phyloP scores from a whole-genome alignment of 1,140 invertebrate genomes.

The Zaprionus ornatus region DNA sequence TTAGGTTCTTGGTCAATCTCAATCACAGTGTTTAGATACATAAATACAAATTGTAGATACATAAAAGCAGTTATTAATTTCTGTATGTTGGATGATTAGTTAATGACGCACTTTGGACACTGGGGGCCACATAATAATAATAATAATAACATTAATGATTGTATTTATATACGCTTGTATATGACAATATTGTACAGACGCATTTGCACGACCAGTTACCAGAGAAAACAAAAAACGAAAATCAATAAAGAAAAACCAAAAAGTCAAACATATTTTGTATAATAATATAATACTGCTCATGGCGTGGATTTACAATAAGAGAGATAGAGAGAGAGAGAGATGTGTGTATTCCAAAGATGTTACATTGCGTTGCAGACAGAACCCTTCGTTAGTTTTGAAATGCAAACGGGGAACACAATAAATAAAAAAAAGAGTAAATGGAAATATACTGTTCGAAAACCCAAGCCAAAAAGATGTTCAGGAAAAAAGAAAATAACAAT shows the following conservation, averaged over 20 bases:
- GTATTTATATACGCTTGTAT: conserved; percentile 51
- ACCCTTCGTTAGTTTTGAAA: conserved; percentile 33
- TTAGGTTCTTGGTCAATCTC: conserved; percentile 19
- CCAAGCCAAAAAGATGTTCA: conserved; percentile 62
- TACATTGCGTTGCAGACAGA: background rate
- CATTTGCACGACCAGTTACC: conserved; percentile 62
- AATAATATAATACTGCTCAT: conserved; percentile 4
- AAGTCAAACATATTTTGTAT: conserved; percentile 6
- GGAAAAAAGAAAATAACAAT: conserved; percentile 11
- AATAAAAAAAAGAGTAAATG: background rate
- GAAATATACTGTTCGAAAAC: conserved; percentile 58
- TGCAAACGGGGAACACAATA: conserved; percentile 46
- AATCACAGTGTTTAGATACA: conserved; percentile 42
- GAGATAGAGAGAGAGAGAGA: too few species aligned
- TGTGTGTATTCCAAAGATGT: background rate
- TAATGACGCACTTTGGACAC: conserved; percentile 26
- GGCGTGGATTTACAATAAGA: background rate
- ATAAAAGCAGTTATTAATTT: conserved; percentile 39
- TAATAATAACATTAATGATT: conserved; percentile 5
- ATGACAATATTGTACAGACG: conserved; percentile 60
- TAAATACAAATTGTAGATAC: conserved; percentile 35
- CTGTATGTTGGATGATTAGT: conserved; percentile 28
- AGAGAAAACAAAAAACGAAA: conserved; percentile 35
- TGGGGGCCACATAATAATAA: conserved; percentile 5
- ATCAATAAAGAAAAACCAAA: conserved; percentile 18